Evolutionary conservation across 2,888 invertebrate species (phyloP).

Genomic region (Hydrotaea cyrtoneurina): DNA sequence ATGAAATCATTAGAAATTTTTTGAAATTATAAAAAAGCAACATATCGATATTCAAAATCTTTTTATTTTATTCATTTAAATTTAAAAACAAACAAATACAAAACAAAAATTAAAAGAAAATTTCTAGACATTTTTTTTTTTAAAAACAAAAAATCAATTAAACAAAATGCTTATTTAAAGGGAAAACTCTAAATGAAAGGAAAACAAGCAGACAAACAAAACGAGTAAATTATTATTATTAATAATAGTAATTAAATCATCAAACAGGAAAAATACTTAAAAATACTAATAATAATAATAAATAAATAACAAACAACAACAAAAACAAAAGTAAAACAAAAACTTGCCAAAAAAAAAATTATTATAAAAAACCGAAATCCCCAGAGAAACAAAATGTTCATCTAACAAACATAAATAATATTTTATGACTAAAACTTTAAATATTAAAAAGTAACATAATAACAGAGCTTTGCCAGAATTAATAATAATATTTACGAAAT

Average conservation of each 20-base stretch:
- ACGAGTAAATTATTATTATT: conserved; percentile 23
- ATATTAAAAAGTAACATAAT: conserved; percentile 57
- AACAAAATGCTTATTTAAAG: conserved; percentile 50
- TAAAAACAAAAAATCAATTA: neutral
- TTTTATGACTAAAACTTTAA: conserved; percentile 69
- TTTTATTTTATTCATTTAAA: conserved; percentile 62
- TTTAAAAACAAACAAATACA: neutral
- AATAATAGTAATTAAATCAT: conserved; percentile 43
- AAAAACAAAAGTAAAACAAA: too few relatives aligned
- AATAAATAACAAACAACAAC: conserved; percentile 55
- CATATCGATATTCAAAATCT: conserved; percentile 68
- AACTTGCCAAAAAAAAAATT: conserved; percentile 63
- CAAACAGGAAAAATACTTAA: conserved; percentile 39
- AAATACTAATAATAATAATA: conserved; percentile 47
- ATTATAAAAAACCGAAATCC: conserved; percentile 60
- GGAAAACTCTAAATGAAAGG: conserved; percentile 36
- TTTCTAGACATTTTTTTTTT: conserved; percentile 37
- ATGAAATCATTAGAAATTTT: conserved; percentile 51
- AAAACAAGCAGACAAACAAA: conserved; percentile 13
- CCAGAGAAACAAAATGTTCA: conserved; percentile 18
- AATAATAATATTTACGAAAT: conserved; percentile 59
- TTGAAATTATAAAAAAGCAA: conserved; percentile 60
- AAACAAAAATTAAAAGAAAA: neutral
- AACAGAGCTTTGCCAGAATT: conserved; percentile 67
- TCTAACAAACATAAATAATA: conserved; percentile 59